Conservation (phyloP, 2,797 vertebrate genomes). For the Picus viridis region DNA sequence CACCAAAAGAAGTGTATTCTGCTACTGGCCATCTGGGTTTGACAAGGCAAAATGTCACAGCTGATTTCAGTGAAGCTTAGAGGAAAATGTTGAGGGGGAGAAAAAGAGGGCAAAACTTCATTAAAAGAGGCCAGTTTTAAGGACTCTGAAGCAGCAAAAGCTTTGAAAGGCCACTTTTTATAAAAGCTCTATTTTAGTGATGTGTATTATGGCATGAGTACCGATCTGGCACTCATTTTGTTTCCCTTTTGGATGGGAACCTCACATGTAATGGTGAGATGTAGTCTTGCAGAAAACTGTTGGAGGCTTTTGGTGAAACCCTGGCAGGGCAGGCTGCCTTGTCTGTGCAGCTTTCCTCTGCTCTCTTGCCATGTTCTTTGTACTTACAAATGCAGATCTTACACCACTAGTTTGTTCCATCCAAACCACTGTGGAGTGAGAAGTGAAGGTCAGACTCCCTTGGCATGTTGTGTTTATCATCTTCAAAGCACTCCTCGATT, state of each 20-base stretch:
- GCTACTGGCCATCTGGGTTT: neutral
- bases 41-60: neutral
- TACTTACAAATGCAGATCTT: neutral
- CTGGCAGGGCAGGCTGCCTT: neutral
- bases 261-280: neutral
- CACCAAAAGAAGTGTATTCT: neutral
- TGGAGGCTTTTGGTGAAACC: neutral
- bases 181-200: neutral
- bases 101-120: neutral
- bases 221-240: neutral
- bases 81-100: neutral
- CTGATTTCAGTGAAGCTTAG: neutral
- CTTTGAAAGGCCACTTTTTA: neutral
- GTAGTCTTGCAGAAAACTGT: neutral
- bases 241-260: neutral
- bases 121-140: neutral
- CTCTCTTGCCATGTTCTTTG: accelerated
- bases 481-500: neutral
- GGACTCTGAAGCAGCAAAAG: neutral
- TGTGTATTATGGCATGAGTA: neutral
- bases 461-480: neutral
- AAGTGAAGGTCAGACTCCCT: neutral
- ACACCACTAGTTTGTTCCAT: neutral
- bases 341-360: neutral
- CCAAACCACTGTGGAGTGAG: neutral